phyloP scores from a whole-genome alignment of 2,888 invertebrate genomes.

The Mesochorus sp. region DNA sequence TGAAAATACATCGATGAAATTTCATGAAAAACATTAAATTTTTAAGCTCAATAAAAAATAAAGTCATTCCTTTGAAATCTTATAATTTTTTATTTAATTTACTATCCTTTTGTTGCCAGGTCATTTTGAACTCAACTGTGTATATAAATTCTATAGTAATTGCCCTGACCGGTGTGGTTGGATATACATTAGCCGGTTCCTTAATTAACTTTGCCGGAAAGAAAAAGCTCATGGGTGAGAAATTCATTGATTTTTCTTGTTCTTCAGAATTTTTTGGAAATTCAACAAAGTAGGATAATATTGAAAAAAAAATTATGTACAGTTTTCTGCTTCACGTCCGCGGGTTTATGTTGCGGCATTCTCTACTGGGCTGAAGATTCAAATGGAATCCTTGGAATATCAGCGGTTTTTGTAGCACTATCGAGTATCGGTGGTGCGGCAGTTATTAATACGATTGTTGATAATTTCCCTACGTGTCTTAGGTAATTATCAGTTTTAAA shows the following conservation, averaged over 20 bases:
- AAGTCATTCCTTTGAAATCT: not conserved
- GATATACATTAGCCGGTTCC: conserved; percentile 85
- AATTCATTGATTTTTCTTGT: not conserved
- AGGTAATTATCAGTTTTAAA: conserved; percentile 68
- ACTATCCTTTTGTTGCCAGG: conserved; percentile 67
- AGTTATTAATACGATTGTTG: conserved; percentile 82
- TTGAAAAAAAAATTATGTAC: not conserved
- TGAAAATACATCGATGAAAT: too few relatives aligned
- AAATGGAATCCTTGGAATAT: conserved; percentile 75
- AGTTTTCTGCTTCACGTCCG: conserved; percentile 78
- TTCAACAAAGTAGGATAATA: not conserved
- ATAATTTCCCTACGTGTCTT: conserved; percentile 77
- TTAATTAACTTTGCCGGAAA: conserved; percentile 84
- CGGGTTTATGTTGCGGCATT: conserved; percentile 78
- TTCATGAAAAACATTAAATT: not conserved
- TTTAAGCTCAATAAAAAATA: not conserved
- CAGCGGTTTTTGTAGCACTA: conserved; percentile 78
- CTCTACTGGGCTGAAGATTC: conserved; percentile 78
- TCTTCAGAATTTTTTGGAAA: not conserved
- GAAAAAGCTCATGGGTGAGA: conserved; percentile 83
- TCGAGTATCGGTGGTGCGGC: conserved; percentile 83
- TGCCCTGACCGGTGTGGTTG: conserved; percentile 85
- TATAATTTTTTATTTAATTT: not conserved
- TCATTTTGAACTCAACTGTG: conserved; percentile 84
- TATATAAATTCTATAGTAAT: conserved; percentile 89